phyloP scores from a whole-genome alignment of 2,797 vertebrate genomes.

The Tangara arthus region DNA sequence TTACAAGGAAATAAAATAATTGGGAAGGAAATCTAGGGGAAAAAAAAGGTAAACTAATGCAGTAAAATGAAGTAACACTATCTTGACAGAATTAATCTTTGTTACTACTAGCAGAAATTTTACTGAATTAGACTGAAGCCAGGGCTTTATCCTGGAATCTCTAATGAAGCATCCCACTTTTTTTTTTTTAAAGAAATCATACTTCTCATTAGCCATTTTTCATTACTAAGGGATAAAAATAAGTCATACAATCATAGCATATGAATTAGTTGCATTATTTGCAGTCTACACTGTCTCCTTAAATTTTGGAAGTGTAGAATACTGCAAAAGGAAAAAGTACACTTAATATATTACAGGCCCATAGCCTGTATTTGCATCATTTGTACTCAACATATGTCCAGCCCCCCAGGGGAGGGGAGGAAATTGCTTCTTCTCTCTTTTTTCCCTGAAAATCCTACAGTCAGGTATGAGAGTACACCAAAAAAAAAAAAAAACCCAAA shows the following conservation, averaged over 20 bases:
- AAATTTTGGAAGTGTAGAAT: not conserved
- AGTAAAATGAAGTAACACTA: not conserved
- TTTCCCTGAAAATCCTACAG: not conserved
- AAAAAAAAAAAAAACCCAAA: not conserved
- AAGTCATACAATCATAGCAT: not conserved
- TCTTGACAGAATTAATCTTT: not conserved
- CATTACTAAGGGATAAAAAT: not conserved
- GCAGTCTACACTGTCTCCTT: not conserved
- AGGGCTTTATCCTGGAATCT: not conserved
- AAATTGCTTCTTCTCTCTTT: not conserved
- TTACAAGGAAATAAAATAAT: not conserved
- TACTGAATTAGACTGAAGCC: not conserved
- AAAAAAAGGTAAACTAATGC: not conserved
- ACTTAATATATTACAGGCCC: not conserved
- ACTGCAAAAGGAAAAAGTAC: not conserved
- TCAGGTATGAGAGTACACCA: not conserved
- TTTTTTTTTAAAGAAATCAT: not conserved
- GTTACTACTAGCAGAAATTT: not conserved
- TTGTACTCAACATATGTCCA: not conserved
- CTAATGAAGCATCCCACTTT: not conserved
- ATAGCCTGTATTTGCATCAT: not conserved
- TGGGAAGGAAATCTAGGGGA: not conserved
- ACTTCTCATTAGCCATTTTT: not conserved
- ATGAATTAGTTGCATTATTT: not conserved
- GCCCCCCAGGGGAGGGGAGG: fast-evolving